Conservation (phyloP, 2,888 invertebrate genomes). For the Melanostoma mellinum region DNA sequence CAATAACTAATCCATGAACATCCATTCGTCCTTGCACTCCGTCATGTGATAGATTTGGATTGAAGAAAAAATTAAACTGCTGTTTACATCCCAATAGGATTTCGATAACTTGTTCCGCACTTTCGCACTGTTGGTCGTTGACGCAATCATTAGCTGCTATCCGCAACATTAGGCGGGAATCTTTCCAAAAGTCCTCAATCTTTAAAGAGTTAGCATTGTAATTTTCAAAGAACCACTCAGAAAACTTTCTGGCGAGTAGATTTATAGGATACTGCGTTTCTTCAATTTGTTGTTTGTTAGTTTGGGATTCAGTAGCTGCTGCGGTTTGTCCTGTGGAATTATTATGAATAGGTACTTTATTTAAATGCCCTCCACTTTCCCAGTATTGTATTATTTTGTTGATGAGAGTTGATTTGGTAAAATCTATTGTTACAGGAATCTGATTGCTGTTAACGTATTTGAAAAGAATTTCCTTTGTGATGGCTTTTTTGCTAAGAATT, state of each 20-base stretch:
- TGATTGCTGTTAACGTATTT: slow-evolving; percentile 83
- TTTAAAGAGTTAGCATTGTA: slow-evolving; percentile 81
- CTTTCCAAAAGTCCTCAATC: slow-evolving; percentile 84
- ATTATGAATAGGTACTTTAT: not conserved
- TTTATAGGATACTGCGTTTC: slow-evolving; percentile 79
- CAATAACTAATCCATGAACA: slow-evolving; percentile 85
- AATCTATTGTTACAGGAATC: slow-evolving; percentile 81
- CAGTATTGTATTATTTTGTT: slow-evolving; percentile 82
- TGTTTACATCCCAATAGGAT: slow-evolving; percentile 80
- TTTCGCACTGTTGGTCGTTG: slow-evolving; percentile 74
- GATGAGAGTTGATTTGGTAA: slow-evolving; percentile 83
- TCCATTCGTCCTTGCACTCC: slow-evolving; percentile 85
- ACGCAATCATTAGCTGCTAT: slow-evolving; percentile 74
- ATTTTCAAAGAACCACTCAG: slow-evolving; percentile 84
- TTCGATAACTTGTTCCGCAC: slow-evolving; percentile 78
- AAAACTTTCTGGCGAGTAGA: slow-evolving; percentile 83
- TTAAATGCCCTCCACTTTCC: slow-evolving; percentile 75
- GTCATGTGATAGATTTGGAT: slow-evolving; percentile 84
- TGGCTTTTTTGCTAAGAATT: slow-evolving; percentile 83
- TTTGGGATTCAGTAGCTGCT: not conserved
- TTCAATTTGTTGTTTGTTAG: slow-evolving; percentile 22
- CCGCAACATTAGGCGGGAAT: slow-evolving; percentile 79
- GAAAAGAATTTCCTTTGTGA: slow-evolving; percentile 84
- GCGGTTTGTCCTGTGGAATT: not conserved
- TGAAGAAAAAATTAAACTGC: slow-evolving; percentile 83